These are phyloP conservation scores for Centropristis striata DNA, from an alignment of 2,113 vertebrate species.

Conservation along the genomic window DNA sequence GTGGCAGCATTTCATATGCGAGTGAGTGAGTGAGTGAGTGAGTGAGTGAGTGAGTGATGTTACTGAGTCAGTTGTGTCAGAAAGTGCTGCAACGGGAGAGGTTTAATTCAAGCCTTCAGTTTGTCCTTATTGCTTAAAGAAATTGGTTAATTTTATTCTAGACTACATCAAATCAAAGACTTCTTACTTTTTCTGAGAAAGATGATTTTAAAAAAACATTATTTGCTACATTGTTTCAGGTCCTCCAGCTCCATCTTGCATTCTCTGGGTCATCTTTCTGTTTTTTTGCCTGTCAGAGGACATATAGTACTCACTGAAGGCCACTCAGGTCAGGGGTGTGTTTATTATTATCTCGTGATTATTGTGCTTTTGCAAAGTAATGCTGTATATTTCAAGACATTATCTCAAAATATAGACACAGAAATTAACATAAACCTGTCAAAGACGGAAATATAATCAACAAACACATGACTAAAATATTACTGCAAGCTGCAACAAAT, in stretches of 20 bases:
- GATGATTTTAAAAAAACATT: too few species aligned
- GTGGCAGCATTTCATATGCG: too few species aligned
- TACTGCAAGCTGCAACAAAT: not conserved
- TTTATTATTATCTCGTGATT: not conserved
- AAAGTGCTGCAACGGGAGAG: too few species aligned
- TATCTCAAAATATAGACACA: not conserved
- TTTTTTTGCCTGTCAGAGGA: not conserved
- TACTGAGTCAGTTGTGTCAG: too few species aligned
- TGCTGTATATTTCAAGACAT: not conserved
- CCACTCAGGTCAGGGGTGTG: not conserved
- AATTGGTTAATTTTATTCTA: too few species aligned
- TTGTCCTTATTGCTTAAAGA: not conserved
- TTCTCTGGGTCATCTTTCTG: not conserved
- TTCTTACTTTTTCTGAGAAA: too few species aligned
- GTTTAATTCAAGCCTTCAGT: too few species aligned
- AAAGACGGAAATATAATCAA: not conserved
- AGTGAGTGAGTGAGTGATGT: too few species aligned
- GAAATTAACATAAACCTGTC: not conserved
- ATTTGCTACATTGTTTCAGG: not conserved
- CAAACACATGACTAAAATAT: not conserved
- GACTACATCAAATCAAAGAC: too few species aligned
- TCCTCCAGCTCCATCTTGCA: not conserved
- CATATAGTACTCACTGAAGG: not conserved
- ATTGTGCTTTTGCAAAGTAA: not conserved
- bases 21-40: too few species aligned